Percentiles rank a stretch among this genome's conserved stretches.
phyloP scores from a whole-genome alignment of 2,113 vertebrate genomes.

The Porphyrio hochstetteri region DNA sequence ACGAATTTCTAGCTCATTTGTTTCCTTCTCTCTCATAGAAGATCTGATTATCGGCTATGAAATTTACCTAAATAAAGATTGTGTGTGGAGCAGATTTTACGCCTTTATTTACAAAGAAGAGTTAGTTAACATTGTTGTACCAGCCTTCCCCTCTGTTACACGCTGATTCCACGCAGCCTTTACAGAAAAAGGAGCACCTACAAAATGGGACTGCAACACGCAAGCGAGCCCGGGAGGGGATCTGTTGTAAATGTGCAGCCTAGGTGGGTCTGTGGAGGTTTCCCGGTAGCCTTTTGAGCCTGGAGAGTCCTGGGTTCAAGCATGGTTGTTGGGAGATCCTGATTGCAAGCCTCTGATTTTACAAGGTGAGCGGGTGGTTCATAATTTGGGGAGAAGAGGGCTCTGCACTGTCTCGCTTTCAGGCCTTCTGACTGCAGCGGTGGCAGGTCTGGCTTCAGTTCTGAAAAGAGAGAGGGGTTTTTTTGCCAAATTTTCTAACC shows the following conservation, averaged over 20 bases:
- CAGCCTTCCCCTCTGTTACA: background rate
- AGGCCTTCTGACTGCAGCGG: conserved; percentile 17
- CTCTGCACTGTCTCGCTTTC: background rate
- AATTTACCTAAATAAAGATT: conserved; percentile 51
- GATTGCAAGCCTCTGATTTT: background rate
- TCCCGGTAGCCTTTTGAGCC: background rate
- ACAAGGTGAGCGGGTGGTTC: background rate
- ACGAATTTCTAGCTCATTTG: conserved; percentile 22
- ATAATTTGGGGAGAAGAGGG: background rate
- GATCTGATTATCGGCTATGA: background rate
- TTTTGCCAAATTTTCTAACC: conserved; percentile 68
- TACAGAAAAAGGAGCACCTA: background rate
- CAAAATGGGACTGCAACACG: background rate
- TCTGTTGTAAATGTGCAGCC: background rate
- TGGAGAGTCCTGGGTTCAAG: background rate
- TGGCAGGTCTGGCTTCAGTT: conserved; percentile 45
- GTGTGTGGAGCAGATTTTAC: conserved; percentile 27
- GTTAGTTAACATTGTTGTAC: background rate
- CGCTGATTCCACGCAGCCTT: background rate
- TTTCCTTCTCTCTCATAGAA: conserved; percentile 18
- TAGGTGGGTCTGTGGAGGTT: background rate
- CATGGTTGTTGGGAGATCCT: background rate
- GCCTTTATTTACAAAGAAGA: conserved; percentile 37
- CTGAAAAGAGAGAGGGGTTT: conserved; percentile 26
- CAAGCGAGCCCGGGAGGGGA: background rate